Base-by-base conservation (phyloP, 64 coral and sea anemone genomes). In the Actinia tenebrosa region DNA sequence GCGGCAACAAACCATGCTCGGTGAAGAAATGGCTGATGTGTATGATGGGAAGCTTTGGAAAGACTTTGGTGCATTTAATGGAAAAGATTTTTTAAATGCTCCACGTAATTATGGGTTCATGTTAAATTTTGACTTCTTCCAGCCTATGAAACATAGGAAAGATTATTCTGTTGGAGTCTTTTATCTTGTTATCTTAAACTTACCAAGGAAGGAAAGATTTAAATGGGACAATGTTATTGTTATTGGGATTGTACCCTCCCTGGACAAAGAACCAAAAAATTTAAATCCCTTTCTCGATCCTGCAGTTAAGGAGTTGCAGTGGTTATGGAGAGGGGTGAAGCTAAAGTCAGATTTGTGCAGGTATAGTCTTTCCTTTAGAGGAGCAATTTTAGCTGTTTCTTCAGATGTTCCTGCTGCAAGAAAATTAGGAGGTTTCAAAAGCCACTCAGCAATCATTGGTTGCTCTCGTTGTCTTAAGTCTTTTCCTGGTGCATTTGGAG, bases 391-490 rank as follows among this genome's bases (percentile, higher is more conserved):
- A 54, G 83, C 82, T 86, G 62, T 86, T 69, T 86, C 79, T 22
- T 52, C 55, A 69, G 87, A 82, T 82, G 44, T 82, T 19, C 80
- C 80, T 45, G 80, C 80, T 5, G 47, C 80, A 64, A 37, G 80
- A 47, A 89, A 83, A 23, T 64, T 83, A 7, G 61, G 78, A 83
- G 88, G 80, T 37, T 89, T 84, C 66, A 45, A 69, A 25, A 79
- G 80, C 7, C 60, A 72, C 84, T 53, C 56, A 68, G 80, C 88
- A 9, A 55, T 15, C 60, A 44, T 30, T 50, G 88, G 88, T 14
- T 93, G 83, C 75, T 93, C 91, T 18, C 86, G 86, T 9, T 92
- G 91, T 53, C 84, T 71, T 27, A 89, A 89, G 58, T 43, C 16
- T 69, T 93, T 89, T 60, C 68, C 69, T 0, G 87, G 87, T 16